Evolutionary conservation across 2,113 vertebrate genomes (phyloP).

Genomic region (Strix uralensis): DNA sequence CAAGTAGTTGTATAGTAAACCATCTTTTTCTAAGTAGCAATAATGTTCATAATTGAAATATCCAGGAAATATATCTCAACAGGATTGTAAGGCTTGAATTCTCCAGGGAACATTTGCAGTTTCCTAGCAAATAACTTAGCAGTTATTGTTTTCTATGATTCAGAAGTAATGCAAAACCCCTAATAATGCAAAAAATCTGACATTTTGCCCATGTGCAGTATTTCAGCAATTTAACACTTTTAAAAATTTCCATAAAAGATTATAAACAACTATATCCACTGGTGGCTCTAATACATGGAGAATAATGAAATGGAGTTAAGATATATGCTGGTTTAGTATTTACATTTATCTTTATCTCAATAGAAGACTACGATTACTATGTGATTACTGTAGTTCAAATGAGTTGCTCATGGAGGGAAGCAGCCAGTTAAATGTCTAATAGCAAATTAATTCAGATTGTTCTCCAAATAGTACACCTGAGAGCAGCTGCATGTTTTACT

Average conservation of each 20-base stretch:
- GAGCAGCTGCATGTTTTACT: neutral
- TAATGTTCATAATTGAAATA: neutral
- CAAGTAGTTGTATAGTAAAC: neutral
- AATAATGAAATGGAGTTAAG: neutral
- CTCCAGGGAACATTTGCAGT: neutral
- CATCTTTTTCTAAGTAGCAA: neutral
- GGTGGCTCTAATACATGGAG: neutral
- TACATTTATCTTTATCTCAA: conserved; percentile 7
- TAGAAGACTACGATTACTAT: neutral
- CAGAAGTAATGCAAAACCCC: neutral
- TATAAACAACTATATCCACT: neutral
- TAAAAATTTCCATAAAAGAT: neutral
- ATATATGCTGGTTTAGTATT: neutral
- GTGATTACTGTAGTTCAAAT: neutral
- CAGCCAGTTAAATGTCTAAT: neutral
- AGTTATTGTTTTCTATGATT: neutral
- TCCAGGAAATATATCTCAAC: neutral
- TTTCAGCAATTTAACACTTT: neutral
- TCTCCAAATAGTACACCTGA: neutral
- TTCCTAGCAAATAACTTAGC: neutral
- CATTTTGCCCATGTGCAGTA: neutral
- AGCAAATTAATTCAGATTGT: neutral
- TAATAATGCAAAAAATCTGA: neutral
- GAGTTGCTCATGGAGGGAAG: neutral
- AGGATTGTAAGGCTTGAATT: neutral